Conservation (phyloP, 2,797 vertebrate species). For the Alfaro cultratus region DNA sequence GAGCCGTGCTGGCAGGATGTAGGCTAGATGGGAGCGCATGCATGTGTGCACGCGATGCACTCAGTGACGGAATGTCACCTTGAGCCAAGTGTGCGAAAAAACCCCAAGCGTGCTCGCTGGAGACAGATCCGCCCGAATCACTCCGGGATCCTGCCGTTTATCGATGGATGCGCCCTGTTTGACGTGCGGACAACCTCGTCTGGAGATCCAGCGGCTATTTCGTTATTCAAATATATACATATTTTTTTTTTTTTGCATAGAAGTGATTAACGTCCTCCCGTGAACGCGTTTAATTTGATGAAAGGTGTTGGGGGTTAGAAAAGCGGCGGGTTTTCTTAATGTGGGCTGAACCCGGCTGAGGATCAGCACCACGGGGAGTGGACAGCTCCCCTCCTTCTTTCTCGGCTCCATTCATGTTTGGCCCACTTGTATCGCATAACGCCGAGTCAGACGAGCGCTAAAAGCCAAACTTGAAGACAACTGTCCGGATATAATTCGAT, state of each 20-base stretch:
- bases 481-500: conserved; percentile 36
- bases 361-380: conserved; percentile 66
- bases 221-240: conserved; percentile 27
- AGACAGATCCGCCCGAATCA: conserved; percentile 63
- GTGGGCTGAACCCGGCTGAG: neutral
- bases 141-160: conserved; percentile 58
- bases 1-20: conserved; percentile 41
- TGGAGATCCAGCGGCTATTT: conserved; percentile 32
- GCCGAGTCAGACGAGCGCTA: conserved; percentile 36
- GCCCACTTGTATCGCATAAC: conserved; percentile 51
- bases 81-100: conserved; percentile 77
- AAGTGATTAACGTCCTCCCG: conserved; percentile 5
- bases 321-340: conserved; percentile 10
- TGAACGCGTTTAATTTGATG: neutral
- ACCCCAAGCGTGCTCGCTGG: conserved; percentile 74
- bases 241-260: neutral
- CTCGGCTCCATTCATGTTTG: conserved; percentile 44
- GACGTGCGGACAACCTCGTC: conserved; percentile 22
- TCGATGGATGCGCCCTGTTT: conserved; percentile 47
- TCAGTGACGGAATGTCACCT: conserved; percentile 83
- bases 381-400: conserved; percentile 57
- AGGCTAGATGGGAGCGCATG: conserved; percentile 22
- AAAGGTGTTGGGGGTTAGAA: conserved; percentile 24
- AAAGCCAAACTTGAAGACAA: conserved; percentile 38
- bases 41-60: conserved; percentile 51